phyloP scores from a whole-genome alignment of 2,113 vertebrate genomes.

The Falcunculus frontatus region DNA sequence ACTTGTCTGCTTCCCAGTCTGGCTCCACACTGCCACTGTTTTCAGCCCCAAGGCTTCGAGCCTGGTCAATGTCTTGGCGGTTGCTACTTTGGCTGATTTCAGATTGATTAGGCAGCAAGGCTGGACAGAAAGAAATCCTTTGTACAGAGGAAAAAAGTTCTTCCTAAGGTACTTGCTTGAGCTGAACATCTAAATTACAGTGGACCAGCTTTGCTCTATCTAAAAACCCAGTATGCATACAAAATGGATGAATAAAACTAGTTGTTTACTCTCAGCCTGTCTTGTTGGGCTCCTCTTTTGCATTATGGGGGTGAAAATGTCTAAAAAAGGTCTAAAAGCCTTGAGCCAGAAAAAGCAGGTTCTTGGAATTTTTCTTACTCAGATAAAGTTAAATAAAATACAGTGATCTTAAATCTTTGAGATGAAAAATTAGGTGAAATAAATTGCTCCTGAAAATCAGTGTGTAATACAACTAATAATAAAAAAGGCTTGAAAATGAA shows the following conservation, averaged over 20 bases:
- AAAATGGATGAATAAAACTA: not conserved
- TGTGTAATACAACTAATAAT: not conserved
- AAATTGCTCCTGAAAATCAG: not conserved
- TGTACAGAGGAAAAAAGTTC: rapidly evolving
- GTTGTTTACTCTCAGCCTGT: not conserved
- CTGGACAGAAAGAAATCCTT: not conserved
- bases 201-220: not conserved
- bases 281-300: not conserved
- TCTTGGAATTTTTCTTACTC: not conserved
- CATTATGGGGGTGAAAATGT: not conserved
- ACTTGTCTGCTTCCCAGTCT: not conserved
- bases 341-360: not conserved
- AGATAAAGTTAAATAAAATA: not conserved
- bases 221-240: not conserved
- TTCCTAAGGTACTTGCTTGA: not conserved
- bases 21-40: not conserved
- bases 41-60: not conserved
- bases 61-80: not conserved
- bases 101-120: not conserved
- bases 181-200: not conserved
- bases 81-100: not conserved
- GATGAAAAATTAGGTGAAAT: not conserved
- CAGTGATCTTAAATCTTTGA: not conserved
- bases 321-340: not conserved
- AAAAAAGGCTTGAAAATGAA: not conserved